These are phyloP conservation scores for Maccullochella peelii DNA, from an alignment of 2,113 vertebrate genomes.

Conservation along the genomic window DNA sequence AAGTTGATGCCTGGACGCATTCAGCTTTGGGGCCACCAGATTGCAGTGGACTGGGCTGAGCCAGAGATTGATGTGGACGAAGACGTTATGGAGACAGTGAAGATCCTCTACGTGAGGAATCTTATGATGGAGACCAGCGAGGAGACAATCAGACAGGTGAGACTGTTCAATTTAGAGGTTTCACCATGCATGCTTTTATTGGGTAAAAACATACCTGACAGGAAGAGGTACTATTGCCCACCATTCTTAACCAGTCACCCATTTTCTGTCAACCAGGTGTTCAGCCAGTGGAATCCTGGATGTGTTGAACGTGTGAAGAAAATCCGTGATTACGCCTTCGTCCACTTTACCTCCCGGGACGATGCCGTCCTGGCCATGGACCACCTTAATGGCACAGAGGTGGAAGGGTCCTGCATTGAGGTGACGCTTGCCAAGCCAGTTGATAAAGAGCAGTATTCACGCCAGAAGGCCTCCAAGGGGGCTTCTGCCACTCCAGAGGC, in stretches of 20 bases:
- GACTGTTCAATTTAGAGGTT: conserved; percentile 7
- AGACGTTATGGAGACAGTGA: conserved; percentile 99
- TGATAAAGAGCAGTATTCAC: conserved; percentile 98
- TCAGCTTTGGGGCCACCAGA: conserved; percentile 98
- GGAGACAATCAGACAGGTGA: conserved; percentile 92
- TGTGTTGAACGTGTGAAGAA: conserved; percentile 98
- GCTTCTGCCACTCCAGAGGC: conserved; percentile 80
- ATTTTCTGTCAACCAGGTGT: conserved; percentile 80
- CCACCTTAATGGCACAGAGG: conserved; percentile 93
- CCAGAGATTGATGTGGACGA: conserved; percentile 99
- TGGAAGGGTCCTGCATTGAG: conserved; percentile 97
- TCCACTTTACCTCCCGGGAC: conserved; percentile 95
- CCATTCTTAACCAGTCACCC: neutral
- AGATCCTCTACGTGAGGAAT: conserved; percentile 98
- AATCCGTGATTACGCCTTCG: conserved; percentile 97
- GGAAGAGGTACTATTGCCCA: neutral
- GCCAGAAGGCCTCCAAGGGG: conserved; percentile 96
- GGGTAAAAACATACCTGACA: neutral
- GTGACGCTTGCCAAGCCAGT: conserved; percentile 98
- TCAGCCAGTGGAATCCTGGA: conserved; percentile 95
- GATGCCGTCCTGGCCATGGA: conserved; percentile 97
- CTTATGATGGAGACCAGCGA: conserved; percentile 99
- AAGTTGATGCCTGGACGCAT: conserved; percentile 98
- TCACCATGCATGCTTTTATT: neutral
- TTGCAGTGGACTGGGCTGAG: conserved; percentile 98